Conservation (phyloP, 2,888 invertebrate genomes). For the Tipula unca region DNA sequence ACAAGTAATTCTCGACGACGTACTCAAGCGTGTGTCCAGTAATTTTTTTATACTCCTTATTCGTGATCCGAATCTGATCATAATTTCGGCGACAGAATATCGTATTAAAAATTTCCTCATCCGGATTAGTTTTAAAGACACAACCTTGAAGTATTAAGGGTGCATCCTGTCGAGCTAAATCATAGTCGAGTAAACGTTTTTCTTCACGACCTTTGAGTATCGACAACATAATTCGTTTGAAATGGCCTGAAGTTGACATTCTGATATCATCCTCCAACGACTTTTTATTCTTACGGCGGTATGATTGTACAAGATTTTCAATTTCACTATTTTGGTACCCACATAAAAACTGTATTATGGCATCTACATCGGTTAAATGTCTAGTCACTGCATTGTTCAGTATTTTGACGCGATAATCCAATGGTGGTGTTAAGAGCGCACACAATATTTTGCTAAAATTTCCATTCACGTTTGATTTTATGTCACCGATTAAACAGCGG, state of each 20-base stretch:
- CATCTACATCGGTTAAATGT: conserved; percentile 75
- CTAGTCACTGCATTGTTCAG: conserved; percentile 77
- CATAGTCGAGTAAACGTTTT: conserved; percentile 60
- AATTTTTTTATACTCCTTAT: conserved; percentile 47
- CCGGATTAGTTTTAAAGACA: conserved; percentile 61
- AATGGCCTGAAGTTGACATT: conserved; percentile 86
- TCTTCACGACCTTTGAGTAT: conserved; percentile 59
- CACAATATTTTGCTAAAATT: conserved; percentile 77
- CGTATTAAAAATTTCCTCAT: conserved; percentile 77
- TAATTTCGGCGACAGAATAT: conserved; percentile 72
- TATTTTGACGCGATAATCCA: conserved; percentile 76
- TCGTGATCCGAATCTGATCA: conserved; percentile 50
- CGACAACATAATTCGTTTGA: conserved; percentile 67
- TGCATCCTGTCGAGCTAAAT: conserved; percentile 71
- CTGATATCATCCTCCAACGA: conserved; percentile 69
- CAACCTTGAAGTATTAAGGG: conserved; percentile 70
- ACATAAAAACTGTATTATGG: conserved; percentile 83
- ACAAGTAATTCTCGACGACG: conserved; percentile 75
- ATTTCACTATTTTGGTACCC: conserved; percentile 81
- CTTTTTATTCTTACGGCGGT: conserved; percentile 48
- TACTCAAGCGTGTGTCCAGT: conserved; percentile 73
- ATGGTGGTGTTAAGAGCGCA: conserved; percentile 75
- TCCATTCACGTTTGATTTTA: conserved; percentile 83
- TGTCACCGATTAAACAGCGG: conserved; percentile 67
- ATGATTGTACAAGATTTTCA: conserved; percentile 66